Evolutionary conservation across 2,113 vertebrate species (phyloP).

Genomic region (Lepus europaeus): DNA sequence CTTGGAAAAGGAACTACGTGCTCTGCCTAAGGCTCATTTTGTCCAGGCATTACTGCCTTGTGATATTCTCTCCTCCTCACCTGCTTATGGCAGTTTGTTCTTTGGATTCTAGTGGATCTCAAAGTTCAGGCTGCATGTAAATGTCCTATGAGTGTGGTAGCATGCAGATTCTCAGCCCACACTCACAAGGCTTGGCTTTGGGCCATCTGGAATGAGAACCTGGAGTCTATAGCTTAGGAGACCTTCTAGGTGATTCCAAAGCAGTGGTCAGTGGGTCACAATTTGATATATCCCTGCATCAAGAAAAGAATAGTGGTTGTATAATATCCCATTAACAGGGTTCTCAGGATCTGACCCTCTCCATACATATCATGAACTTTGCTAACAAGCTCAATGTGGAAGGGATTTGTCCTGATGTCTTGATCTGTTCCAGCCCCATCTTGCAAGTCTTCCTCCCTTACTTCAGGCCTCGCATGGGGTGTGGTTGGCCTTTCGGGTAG

Average conservation of each 20-base stretch:
- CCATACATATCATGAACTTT: not conserved
- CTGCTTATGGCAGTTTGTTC: no score
- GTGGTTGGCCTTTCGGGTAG: not conserved
- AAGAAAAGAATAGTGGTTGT: not conserved
- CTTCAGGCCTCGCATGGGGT: not conserved
- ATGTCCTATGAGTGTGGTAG: not conserved
- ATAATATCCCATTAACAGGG: not conserved
- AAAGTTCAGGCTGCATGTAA: accelerated
- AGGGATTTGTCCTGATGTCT: not conserved
- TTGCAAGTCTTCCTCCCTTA: not conserved
- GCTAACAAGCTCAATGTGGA: not conserved
- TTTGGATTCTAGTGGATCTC: not conserved
- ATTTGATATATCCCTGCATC: not conserved
- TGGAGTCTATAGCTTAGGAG: not conserved
- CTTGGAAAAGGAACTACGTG: accelerated
- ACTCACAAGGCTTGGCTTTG: not conserved
- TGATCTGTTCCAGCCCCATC: not conserved
- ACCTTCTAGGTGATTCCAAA: not conserved
- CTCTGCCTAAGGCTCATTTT: no score
- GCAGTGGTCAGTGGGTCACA: not conserved
- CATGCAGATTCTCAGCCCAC: not conserved
- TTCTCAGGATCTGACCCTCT: not conserved
- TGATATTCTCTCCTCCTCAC: not conserved
- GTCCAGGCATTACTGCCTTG: not conserved
- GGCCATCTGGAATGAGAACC: not conserved